These are phyloP conservation scores for Eumaeus atala DNA, from an alignment of 1,140 invertebrate genomes.

Conservation along the genomic window DNA sequence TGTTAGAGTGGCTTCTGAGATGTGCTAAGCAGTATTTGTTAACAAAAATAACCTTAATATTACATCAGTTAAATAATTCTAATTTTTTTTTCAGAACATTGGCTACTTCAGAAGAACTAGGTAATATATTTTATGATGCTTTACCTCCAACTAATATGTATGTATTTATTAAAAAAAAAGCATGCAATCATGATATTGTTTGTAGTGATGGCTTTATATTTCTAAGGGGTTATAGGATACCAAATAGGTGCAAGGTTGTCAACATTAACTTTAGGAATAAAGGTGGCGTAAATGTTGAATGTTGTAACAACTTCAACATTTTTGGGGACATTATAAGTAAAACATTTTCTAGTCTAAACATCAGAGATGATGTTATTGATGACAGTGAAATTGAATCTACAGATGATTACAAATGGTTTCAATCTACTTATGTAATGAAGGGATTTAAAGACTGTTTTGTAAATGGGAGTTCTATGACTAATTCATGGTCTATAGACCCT, in stretches of 20 bases:
- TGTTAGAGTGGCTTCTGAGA: no score
- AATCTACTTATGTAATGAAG: constrained; percentile 62
- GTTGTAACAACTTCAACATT: constrained; percentile 55
- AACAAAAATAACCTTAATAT: no score
- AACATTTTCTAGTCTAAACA: constrained; percentile 30
- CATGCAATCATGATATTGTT: constrained; percentile 33
- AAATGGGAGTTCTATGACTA: constrained; percentile 56
- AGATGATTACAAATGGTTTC: constrained; percentile 48
- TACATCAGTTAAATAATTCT: no score
- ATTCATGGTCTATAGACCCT: constrained; percentile 45
- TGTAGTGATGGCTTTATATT: constrained; percentile 45
- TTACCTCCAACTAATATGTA: constrained; percentile 57
- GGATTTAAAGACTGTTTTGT: constrained; percentile 63
- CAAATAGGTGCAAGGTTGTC: constrained; percentile 45
- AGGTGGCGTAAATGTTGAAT: constrained; percentile 35
- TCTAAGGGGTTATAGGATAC: constrained; percentile 46
- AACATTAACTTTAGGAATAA: constrained; percentile 45
- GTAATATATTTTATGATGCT: constrained; percentile 44
- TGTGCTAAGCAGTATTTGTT: no score
- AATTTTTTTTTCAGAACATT: constrained; percentile 44
- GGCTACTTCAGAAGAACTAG: constrained; percentile 52
- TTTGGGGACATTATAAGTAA: constrained; percentile 43
- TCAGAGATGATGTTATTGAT: constrained; percentile 25
- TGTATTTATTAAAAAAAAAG: constrained; percentile 53
- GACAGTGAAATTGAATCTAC: constrained; percentile 53